Percentiles rank a stretch among this genome's conserved stretches.
phyloP scores from a whole-genome alignment of 2,888 invertebrate genomes.

The Himalopsyche kuldschensis region DNA sequence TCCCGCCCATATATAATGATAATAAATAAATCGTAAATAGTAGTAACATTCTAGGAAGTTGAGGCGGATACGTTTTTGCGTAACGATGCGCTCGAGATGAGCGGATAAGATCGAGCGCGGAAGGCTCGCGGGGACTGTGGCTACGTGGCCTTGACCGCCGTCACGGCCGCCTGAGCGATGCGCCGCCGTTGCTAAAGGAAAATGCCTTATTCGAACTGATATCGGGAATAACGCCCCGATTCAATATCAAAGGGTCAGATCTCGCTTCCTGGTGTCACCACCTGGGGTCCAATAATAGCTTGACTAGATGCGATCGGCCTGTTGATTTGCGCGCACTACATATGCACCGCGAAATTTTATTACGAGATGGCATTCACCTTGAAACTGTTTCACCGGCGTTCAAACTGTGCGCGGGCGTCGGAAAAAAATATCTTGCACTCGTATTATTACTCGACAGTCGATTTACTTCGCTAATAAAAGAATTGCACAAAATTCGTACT shows the following conservation, averaged over 20 bases:
- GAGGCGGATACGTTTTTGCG: not conserved
- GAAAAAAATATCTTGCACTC: not conserved
- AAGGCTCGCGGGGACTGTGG: not conserved
- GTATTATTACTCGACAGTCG: not conserved
- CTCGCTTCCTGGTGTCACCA: not conserved
- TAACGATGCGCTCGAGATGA: not conserved
- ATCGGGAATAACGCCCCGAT: not conserved
- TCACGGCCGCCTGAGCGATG: slow-evolving; percentile 21
- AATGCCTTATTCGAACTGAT: not conserved
- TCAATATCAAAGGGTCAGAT: not conserved
- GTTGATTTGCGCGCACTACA: too few species aligned
- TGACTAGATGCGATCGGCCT: not conserved
- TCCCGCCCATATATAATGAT: not conserved
- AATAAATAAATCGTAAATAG: not conserved
- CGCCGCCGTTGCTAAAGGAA: not conserved
- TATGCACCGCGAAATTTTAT: not conserved
- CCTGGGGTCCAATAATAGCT: not conserved
- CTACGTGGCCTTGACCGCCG: slow-evolving; percentile 26
- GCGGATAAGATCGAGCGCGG: not conserved
- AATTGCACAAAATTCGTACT: not conserved
- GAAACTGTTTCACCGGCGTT: not conserved
- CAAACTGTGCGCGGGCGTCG: not conserved
- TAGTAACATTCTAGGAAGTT: not conserved
- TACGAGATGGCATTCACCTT: slow-evolving; percentile 11
- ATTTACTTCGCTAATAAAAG: slow-evolving; percentile 2